Evolutionary conservation across 1,140 invertebrate genomes (phyloP).

Genomic region (Pygmarrhopalites habei): DNA sequence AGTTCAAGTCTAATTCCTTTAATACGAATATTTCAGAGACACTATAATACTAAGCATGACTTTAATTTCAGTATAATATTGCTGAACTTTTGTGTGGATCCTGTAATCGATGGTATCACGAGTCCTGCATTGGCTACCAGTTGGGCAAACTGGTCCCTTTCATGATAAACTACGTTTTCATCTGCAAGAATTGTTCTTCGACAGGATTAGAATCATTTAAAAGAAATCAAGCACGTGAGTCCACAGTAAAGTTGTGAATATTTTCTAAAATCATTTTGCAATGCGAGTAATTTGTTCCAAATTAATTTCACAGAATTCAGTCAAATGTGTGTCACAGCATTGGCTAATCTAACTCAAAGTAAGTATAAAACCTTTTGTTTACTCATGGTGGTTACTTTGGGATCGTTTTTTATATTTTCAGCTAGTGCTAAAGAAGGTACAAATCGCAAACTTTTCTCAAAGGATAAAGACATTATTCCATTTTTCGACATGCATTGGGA

Average conservation of each 20-base stretch:
- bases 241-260: too few species aligned
- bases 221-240: constrained; percentile 85
- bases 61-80: too few species aligned
- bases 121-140: constrained; percentile 83
- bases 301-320: constrained; percentile 68
- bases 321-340: constrained; percentile 89
- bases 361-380: too few species aligned
- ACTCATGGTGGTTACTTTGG: too few species aligned
- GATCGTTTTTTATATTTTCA: too few species aligned
- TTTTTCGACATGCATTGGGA: constrained; percentile 97
- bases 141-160: constrained; percentile 87
- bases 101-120: constrained; percentile 86
- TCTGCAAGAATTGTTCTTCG: constrained; percentile 92
- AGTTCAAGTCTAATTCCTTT: too few species aligned
- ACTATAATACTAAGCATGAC: too few species aligned
- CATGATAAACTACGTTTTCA: constrained; percentile 91
- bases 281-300: too few species aligned
- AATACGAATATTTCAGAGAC: too few species aligned
- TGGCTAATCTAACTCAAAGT: constrained; percentile 83
- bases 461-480: constrained; percentile 90
- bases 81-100: constrained; percentile 82
- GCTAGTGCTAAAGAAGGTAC: constrained; percentile 63
- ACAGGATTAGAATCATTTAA: constrained; percentile 80
- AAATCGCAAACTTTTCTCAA: constrained; percentile 63
- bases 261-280: too few species aligned